Percentiles rank a stretch among this genome's conserved stretches.
Evolutionary conservation across 2,113 vertebrate species (phyloP).

Genomic region (Cnemophilus loriae): DNA sequence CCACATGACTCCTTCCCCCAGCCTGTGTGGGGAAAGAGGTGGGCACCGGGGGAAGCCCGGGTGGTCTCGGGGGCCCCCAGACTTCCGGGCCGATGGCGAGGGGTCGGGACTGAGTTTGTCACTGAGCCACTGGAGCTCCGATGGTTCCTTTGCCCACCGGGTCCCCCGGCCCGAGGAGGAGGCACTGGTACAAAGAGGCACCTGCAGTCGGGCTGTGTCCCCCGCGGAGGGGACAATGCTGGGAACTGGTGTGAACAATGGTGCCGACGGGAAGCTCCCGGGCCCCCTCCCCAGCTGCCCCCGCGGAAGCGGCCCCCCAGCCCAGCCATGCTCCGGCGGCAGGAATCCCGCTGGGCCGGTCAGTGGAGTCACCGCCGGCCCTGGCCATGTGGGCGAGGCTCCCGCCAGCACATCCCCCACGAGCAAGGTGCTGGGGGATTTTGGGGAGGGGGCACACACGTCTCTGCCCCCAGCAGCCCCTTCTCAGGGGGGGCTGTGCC

Average conservation of each 20-base stretch:
- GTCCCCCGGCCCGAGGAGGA: neutral
- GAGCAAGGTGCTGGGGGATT: neutral
- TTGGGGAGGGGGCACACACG: neutral
- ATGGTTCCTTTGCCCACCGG: fast-evolving
- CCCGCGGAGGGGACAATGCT: conserved; percentile 18
- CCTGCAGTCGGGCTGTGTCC: neutral
- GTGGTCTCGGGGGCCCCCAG: neutral
- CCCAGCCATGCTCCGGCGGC: neutral
- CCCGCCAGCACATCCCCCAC: neutral
- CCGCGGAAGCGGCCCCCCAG: conserved; percentile 10
- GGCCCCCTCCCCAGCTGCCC: neutral
- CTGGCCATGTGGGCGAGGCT: neutral
- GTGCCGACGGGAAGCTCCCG: neutral
- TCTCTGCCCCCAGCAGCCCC: neutral
- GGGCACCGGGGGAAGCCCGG: neutral
- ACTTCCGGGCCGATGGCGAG: fast-evolving
- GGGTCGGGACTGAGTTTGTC: fast-evolving
- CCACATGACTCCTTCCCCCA: fast-evolving
- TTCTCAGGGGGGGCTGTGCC: neutral
- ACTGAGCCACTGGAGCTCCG: fast-evolving
- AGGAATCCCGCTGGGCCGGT: conserved; percentile 42
- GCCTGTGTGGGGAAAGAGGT: neutral
- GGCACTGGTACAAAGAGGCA: neutral
- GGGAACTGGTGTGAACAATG: conserved; percentile 36
- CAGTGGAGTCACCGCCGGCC: conserved; percentile 1